phyloP scores from a whole-genome alignment of 2,888 invertebrate species.

The Drosophila infuscata region DNA sequence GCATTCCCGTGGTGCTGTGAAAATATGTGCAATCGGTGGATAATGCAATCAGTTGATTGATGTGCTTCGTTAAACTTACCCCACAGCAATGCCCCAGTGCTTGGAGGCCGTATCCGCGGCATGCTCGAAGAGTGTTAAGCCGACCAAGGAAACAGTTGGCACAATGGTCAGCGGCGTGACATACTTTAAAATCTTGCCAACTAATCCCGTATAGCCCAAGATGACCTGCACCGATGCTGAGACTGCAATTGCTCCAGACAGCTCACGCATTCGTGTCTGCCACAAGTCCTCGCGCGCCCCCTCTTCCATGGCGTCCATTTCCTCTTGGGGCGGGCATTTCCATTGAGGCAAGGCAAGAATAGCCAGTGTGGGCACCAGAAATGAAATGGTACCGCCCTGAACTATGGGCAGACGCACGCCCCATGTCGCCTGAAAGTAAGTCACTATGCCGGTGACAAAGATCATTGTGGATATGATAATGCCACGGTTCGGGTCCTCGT shows the following conservation, averaged over 20 bases:
- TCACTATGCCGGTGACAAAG: slow-evolving; percentile 92
- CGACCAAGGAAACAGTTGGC: slow-evolving; percentile 93
- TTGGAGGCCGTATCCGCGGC: slow-evolving; percentile 92
- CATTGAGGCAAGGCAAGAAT: slow-evolving; percentile 90
- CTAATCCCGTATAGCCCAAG: slow-evolving; percentile 90
- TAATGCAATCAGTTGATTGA: no score
- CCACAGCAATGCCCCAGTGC: slow-evolving; percentile 93
- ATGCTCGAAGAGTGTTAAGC: slow-evolving; percentile 92
- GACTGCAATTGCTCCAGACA: slow-evolving; percentile 93
- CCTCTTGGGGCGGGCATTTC: slow-evolving; percentile 88
- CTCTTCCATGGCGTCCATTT: slow-evolving; percentile 86
- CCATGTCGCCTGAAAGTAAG: slow-evolving; percentile 90
- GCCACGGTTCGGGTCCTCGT: slow-evolving; percentile 90
- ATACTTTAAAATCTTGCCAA: slow-evolving; percentile 90
- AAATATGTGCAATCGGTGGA: not conserved
- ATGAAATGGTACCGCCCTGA: slow-evolving; percentile 92
- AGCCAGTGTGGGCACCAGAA: slow-evolving; percentile 91
- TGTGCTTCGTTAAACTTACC: slow-evolving; percentile 86
- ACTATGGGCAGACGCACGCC: slow-evolving; percentile 92
- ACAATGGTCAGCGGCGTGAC: slow-evolving; percentile 94
- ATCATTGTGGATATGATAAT: slow-evolving; percentile 93
- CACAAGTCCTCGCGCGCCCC: slow-evolving; percentile 88
- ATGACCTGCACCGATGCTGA: slow-evolving; percentile 91
- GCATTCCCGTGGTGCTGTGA: slow-evolving; percentile 89
- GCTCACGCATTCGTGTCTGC: slow-evolving; percentile 91